Percentiles rank a stretch among this genome's conserved stretches.
phyloP scores from a whole-genome alignment of 2,113 vertebrate genomes.

The Mustelus asterias region DNA sequence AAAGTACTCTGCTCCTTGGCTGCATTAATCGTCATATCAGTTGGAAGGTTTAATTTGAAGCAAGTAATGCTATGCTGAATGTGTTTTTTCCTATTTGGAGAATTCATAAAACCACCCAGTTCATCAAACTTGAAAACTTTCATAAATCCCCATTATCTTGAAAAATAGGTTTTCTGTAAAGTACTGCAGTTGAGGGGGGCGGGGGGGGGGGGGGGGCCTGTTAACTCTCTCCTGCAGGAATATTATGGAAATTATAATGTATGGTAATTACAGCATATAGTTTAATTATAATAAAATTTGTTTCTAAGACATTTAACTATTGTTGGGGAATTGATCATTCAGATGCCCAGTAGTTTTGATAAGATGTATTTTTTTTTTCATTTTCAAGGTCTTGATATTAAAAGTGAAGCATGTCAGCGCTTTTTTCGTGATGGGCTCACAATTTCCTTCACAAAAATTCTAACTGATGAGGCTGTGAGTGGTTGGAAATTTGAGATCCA shows the following conservation, averaged over 20 bases:
- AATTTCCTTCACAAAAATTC: conserved; percentile 99
- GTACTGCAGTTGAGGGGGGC: neutral
- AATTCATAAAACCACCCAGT: neutral
- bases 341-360: neutral
- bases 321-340: neutral
- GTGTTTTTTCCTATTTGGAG: neutral
- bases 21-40: too few relatives aligned
- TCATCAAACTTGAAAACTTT: neutral
- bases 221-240: neutral
- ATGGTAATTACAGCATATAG: neutral
- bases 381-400: conserved; percentile 87
- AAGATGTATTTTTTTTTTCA: conserved; percentile 37
- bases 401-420: conserved; percentile 98
- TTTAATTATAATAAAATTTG: neutral
- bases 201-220: too few relatives aligned
- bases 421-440: conserved; percentile 98
- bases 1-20: neutral
- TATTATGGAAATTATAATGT: neutral
- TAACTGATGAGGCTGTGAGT: conserved; percentile 97
- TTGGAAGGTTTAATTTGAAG: neutral
- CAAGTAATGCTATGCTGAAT: neutral
- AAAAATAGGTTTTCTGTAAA: neutral
- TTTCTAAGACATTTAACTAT: neutral
- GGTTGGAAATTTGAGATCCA: conserved; percentile 99
- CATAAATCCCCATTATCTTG: neutral